These are phyloP conservation scores for Dryobotodes eremita DNA, from an alignment of 2,888 invertebrate genomes.

Conservation along the genomic window DNA sequence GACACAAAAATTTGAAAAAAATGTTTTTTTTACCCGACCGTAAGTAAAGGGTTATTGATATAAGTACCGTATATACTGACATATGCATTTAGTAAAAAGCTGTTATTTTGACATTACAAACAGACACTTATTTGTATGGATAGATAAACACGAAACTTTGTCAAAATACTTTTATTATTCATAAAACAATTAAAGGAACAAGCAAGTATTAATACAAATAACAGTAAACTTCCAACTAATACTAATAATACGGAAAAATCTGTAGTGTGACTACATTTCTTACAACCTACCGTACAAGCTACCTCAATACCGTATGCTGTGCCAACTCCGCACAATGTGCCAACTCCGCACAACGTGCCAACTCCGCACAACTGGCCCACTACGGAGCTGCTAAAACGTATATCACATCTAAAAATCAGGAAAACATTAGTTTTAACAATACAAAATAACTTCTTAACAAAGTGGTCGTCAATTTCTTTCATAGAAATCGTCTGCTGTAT, in stretches of 20 bases:
- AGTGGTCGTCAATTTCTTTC: conserved; percentile 33
- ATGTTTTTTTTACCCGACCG: no score
- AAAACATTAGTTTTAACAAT: conserved; percentile 49
- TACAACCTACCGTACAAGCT: conserved; percentile 69
- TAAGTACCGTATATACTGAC: no score
- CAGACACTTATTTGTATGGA: no score
- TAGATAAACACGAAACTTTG: conserved; percentile 20
- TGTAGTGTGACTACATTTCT: conserved; percentile 71
- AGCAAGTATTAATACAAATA: conserved; percentile 74
- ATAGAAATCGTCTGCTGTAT: conserved; percentile 43
- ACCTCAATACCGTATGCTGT: conserved; percentile 34
- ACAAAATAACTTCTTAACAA: conserved; percentile 55
- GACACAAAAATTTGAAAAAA: no score
- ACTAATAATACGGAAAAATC: conserved; percentile 70
- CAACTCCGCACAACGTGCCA: conserved; percentile 7
- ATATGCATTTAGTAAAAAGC: no score
- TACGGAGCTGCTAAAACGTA: conserved; percentile 40
- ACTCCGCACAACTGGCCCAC: conserved; percentile 12
- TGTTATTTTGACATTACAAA: no score
- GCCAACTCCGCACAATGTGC: conserved; percentile 17
- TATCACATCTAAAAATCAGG: conserved; percentile 61
- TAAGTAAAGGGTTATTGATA: no score
- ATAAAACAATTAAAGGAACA: conserved; percentile 78
- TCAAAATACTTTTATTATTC: conserved; percentile 76
- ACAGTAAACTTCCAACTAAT: conserved; percentile 64